Evolutionary conservation across 2,113 vertebrate species (phyloP), one percentile per base, ranked within the genome.

Genomic region (Ictalurus furcatus): DNA sequence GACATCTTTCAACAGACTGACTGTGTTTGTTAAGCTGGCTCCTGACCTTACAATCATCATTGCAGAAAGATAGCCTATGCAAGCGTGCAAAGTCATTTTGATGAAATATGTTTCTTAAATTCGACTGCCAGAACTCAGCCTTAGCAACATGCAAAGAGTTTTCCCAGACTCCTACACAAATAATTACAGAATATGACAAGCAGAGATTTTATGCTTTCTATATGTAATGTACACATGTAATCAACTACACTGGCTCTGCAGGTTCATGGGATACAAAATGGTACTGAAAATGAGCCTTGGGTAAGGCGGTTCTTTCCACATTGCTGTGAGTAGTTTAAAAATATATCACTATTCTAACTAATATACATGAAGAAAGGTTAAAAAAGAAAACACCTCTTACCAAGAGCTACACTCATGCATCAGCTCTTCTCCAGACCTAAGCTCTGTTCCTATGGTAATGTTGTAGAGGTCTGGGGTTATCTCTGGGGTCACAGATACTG

Each of bases 341-440:
- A 73, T 73, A 37, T 73, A 2, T 34, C 13, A 16, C 34, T 23
- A 17, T 19, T 71, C 1, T 71, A 73, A 44, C 40, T 88, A 73
- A 14, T 8, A 11, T 25, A 19, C 8, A 23, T n/a, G 5, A 34
- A 6, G 6, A 58, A 65, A 58, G 30, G 6, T 28, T 30, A 6
- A 65, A 71, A 71, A 30, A 30, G 19, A n/a, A 54, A 69, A 25
- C 37, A 34, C 0, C 4, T 58, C 4, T 90, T 92, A 97, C 97
- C 97, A 98, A 88, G 95, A 93, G 84, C 95, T 96, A 90, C 97
- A 98, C 89, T 94, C 94, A 0, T 93, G 91, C 0, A 19, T 88
- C 85, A 98, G 83, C 1, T 90, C 92, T 30, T 94, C 93, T 90
- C 96, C 96, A 0, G 96, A 90, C n/a, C 88, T 92, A 48, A 98